phyloP scores from a whole-genome alignment of 2,888 invertebrate species.

The Galerucella nymphaeae region DNA sequence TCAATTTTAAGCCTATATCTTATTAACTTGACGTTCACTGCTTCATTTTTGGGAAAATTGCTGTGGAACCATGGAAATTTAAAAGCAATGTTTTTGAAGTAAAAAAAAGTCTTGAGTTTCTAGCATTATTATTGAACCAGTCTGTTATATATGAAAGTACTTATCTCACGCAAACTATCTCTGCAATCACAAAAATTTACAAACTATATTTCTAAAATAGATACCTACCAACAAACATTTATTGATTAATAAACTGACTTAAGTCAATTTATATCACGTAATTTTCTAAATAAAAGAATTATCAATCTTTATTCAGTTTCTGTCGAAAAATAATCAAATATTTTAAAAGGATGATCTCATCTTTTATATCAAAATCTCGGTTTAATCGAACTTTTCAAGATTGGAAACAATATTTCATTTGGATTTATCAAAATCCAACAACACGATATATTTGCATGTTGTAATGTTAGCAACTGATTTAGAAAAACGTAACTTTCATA shows the following conservation, averaged over 20 bases:
- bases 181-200: no score
- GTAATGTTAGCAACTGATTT: not conserved
- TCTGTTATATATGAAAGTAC: no score
- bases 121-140: no score
- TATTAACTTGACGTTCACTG: no score
- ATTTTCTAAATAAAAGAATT: constrained; percentile 8
- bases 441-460: constrained; percentile 19
- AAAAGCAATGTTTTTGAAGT: no score
- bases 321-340: constrained; percentile 15
- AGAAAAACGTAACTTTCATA: not conserved
- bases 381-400: constrained; percentile 1
- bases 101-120: no score
- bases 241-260: not conserved
- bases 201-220: no score
- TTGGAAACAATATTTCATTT: not conserved
- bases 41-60: no score
- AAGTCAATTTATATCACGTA: not conserved
- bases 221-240: no score
- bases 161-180: no score
- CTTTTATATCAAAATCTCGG: constrained; percentile 4
- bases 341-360: constrained; percentile 27
- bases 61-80: no score
- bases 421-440: constrained; percentile 1
- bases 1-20: no score
- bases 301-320: constrained; percentile 23